Conservation (phyloP, 2,113 vertebrate species). For the Saguinus imperator region DNA sequence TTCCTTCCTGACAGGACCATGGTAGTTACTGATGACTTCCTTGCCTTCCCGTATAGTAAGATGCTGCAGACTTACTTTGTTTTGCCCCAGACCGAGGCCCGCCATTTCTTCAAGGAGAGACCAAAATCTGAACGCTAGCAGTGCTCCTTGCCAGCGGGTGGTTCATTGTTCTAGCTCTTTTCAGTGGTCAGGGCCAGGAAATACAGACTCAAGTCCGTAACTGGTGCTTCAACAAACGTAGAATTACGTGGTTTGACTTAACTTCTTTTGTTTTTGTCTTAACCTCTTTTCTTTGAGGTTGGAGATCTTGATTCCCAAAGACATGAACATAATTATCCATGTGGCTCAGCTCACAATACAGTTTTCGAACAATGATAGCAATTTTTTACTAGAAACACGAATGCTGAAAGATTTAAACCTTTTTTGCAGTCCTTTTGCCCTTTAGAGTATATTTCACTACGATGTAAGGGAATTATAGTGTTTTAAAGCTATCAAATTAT, state of each 20-base stretch:
- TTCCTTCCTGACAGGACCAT: not conserved
- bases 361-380: not conserved
- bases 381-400: not conserved
- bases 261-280: not conserved
- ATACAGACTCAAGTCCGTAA: not conserved
- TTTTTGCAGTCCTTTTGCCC: not conserved
- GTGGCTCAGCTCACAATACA: not conserved
- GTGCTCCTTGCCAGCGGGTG: rapidly evolving
- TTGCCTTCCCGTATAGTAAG: not conserved
- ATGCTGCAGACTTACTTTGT: rapidly evolving
- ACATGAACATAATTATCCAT: not conserved
- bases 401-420: not conserved
- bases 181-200: not conserved
- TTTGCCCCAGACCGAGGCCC: not conserved
- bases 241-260: rapidly evolving
- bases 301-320: not conserved
- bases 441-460: not conserved
- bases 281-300: not conserved
- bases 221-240: not conserved
- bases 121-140: rapidly evolving
- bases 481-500: not conserved
- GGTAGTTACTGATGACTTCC: not conserved
- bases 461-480: too few species aligned
- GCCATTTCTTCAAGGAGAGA: not conserved
- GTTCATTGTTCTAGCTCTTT: rapidly evolving